phyloP scores from a whole-genome alignment of 2,888 invertebrate genomes.

The Pogonocherus hispidulus region DNA sequence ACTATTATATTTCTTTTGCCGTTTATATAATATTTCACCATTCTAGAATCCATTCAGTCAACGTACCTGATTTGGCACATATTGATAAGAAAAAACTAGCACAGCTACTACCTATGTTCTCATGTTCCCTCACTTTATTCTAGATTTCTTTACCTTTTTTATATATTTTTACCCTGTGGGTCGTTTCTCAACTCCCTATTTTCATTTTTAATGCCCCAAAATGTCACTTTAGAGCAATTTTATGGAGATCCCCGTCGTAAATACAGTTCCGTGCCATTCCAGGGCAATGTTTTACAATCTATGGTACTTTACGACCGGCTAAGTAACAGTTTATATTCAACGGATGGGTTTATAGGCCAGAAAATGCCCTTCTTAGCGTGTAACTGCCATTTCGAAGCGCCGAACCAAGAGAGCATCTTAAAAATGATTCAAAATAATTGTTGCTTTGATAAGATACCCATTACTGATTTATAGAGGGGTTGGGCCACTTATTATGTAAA shows the following conservation, averaged over 20 bases:
- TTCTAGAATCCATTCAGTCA: too few relatives aligned
- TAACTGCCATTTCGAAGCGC: neutral
- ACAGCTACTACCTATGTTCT: too few relatives aligned
- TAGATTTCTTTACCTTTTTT: too few relatives aligned
- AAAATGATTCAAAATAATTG: too few relatives aligned
- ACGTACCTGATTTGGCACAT: too few relatives aligned
- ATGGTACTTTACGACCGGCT: slow-evolving; percentile 37
- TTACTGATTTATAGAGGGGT: too few relatives aligned
- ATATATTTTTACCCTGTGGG: neutral
- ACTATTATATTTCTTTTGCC: too few relatives aligned
- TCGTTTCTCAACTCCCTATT: neutral
- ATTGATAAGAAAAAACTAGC: too few relatives aligned
- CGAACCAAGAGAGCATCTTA: too few relatives aligned
- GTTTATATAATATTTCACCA: too few relatives aligned
- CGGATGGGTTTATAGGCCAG: slow-evolving; percentile 23
- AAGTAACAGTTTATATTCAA: slow-evolving; percentile 43
- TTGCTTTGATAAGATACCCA: too few relatives aligned
- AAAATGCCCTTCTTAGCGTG: neutral
- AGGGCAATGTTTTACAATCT: slow-evolving; percentile 37
- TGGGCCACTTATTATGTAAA: neutral
- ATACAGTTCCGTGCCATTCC: neutral
- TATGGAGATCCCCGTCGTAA: neutral
- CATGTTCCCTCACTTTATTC: too few relatives aligned
- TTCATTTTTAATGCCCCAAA: neutral
- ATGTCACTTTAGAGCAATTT: neutral